phyloP scores from a whole-genome alignment of 2,888 invertebrate genomes.

The Drosophila pegasa region DNA sequence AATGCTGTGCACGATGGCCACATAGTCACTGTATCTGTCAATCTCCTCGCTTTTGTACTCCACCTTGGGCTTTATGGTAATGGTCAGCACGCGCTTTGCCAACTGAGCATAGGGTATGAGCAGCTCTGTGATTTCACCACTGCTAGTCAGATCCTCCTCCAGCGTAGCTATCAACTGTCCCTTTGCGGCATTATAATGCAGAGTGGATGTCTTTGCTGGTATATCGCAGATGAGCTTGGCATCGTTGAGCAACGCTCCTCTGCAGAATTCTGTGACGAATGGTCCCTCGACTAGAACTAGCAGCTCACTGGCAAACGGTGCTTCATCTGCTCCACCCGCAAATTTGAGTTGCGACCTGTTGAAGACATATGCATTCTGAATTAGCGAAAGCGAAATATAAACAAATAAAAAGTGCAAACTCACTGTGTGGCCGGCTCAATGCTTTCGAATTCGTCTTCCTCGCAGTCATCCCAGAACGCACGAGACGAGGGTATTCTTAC shows the following conservation, averaged over 20 bases:
- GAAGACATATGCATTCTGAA: background rate
- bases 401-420: constrained; percentile 24
- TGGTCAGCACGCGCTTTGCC: constrained; percentile 77
- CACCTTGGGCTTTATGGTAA: constrained; percentile 81
- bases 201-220: constrained; percentile 64
- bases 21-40: constrained; percentile 68
- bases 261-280: constrained; percentile 75
- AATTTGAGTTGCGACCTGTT: constrained; percentile 67
- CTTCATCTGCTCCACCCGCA: constrained; percentile 29
- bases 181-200: constrained; percentile 56
- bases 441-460: constrained; percentile 78
- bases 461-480: constrained; percentile 85
- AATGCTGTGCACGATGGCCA: constrained; percentile 79
- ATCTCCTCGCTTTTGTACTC: constrained; percentile 83
- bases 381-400: background rate
- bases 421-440: constrained; percentile 64
- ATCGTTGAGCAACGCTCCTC: constrained; percentile 62
- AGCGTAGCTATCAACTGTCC: constrained; percentile 72
- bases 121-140: constrained; percentile 79
- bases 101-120: constrained; percentile 72
- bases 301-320: constrained; percentile 60
- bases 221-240: constrained; percentile 70
- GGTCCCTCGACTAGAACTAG: constrained; percentile 81
- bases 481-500: constrained; percentile 83
- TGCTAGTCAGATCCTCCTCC: constrained; percentile 80